phyloP scores from a whole-genome alignment of 2,797 vertebrate species.

The Anniella stebbinsi region DNA sequence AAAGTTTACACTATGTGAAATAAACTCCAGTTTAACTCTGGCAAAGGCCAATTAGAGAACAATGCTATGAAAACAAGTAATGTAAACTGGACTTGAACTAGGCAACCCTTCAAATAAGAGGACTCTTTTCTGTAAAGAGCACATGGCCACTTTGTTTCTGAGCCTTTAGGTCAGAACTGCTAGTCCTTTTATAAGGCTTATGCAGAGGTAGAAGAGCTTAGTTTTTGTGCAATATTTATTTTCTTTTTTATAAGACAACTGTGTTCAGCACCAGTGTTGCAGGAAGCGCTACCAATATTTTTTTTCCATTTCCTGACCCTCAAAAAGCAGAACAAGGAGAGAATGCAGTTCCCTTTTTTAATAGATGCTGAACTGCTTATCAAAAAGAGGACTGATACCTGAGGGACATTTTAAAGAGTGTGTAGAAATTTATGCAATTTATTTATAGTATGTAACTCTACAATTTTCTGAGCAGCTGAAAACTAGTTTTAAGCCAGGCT shows the following conservation, averaged over 20 bases:
- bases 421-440: neutral
- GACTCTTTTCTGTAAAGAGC: neutral
- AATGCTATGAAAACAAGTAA: too few species aligned
- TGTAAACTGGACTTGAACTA: neutral
- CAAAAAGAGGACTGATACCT: neutral
- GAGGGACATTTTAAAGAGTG: constrained; percentile 39
- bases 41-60: too few species aligned
- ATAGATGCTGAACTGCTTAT: constrained; percentile 15
- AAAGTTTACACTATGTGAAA: too few species aligned
- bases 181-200: neutral
- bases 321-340: constrained; percentile 77
- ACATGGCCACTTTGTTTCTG: neutral
- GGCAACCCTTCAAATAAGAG: neutral
- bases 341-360: constrained; percentile 48
- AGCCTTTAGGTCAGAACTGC: neutral
- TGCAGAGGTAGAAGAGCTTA: neutral
- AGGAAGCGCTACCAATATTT: constrained; percentile 39
- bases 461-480: neutral
- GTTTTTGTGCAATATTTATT: constrained; percentile 1
- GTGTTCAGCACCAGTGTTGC: neutral
- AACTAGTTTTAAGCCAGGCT: neutral
- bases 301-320: constrained; percentile 72
- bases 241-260: neutral
- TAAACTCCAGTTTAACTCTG: too few species aligned
- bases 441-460: neutral